Conservation (phyloP, 2,113 vertebrate genomes). For the Lamprologus sp. region DNA sequence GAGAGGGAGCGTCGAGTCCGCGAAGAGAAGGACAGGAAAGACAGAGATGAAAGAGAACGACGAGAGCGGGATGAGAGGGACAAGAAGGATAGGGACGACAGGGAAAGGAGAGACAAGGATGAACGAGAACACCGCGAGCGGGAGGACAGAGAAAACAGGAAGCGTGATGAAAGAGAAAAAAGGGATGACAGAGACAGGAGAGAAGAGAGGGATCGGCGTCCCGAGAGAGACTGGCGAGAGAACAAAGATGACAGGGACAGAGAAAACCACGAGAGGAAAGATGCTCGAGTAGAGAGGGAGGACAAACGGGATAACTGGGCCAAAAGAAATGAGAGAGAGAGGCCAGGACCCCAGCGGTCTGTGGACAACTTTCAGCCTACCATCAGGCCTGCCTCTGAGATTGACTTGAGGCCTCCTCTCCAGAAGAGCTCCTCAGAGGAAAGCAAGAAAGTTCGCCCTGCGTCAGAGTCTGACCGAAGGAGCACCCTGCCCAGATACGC, state of each 20-base stretch:
- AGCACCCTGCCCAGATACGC: slow-evolving; percentile 64
- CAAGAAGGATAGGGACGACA: not conserved
- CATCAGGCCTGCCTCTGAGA: slow-evolving; percentile 50
- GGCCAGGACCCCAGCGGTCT: not conserved
- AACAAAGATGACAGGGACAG: not conserved
- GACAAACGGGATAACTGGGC: not conserved
- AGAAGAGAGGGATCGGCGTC: not conserved
- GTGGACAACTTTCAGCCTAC: not conserved
- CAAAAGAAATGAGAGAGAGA: slow-evolving; percentile 29
- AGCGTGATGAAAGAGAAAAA: not conserved
- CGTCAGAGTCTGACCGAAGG: slow-evolving; percentile 67
- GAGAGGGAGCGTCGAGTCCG: not conserved
- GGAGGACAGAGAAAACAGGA: not conserved
- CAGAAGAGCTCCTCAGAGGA: slow-evolving; percentile 59
- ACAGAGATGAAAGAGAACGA: not conserved
- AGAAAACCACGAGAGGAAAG: not conserved
- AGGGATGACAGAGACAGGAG: not conserved
- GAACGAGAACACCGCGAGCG: not conserved
- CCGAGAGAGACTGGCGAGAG: not conserved
- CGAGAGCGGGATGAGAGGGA: not conserved
- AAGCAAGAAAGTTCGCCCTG: slow-evolving; percentile 15
- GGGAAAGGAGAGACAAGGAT: not conserved
- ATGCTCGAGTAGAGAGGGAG: not conserved
- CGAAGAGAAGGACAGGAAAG: slow-evolving; percentile 3
- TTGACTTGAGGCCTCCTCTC: slow-evolving; percentile 32